These are phyloP conservation scores for Phataginus tetradactyla DNA, from an alignment of 2,797 vertebrate genomes.

Conservation along the genomic window DNA sequence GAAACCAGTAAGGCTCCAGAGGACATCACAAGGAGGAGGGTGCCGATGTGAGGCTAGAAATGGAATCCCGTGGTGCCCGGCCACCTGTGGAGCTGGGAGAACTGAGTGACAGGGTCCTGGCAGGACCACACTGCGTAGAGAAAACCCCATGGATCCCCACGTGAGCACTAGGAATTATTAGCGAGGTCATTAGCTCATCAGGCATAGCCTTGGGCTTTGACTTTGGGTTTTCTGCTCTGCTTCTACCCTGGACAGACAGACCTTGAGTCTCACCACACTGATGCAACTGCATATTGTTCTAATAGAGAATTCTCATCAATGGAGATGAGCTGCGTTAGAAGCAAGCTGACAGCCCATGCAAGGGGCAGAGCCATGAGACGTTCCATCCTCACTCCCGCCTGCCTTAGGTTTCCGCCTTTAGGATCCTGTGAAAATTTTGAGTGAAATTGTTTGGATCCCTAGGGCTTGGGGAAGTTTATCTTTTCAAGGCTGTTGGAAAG, in stretches of 20 bases:
- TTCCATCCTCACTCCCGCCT: not conserved
- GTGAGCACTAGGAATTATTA: not conserved
- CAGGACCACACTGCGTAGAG: too few species aligned
- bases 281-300: not conserved
- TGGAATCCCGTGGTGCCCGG: fast-evolving
- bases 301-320: not conserved
- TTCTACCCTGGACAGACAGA: constrained; percentile 73
- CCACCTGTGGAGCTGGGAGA: not conserved
- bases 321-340: not conserved
- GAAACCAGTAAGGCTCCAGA: not conserved
- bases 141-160: not conserved
- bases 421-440: constrained; percentile 51
- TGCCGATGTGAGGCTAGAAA: not conserved
- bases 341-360: not conserved
- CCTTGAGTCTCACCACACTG: constrained; percentile 27
- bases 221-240: constrained; percentile 36
- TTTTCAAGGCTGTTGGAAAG: constrained; percentile 66
- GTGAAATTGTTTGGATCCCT: constrained; percentile 55
- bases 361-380: not conserved
- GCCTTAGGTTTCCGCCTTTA: not conserved
- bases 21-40: not conserved
- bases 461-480: constrained; percentile 60
- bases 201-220: not conserved
- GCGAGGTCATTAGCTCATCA: not conserved
- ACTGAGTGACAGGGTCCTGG: fast-evolving